phyloP scores from a whole-genome alignment of 2,113 vertebrate genomes.

The Scomber japonicus region DNA sequence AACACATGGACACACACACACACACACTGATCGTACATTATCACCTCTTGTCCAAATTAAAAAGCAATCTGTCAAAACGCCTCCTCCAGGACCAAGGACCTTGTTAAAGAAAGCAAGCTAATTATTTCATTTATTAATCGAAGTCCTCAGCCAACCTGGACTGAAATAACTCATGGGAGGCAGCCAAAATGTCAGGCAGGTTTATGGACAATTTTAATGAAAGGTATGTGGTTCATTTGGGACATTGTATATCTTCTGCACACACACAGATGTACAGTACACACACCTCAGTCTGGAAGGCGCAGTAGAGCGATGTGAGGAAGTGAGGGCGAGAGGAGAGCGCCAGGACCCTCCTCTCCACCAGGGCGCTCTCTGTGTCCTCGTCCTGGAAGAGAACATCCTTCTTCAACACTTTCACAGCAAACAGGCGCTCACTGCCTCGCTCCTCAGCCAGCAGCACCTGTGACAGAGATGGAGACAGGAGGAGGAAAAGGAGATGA shows the following conservation, averaged over 20 bases:
- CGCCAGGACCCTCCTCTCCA: slow-evolving; percentile 91
- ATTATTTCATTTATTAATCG: slow-evolving; percentile 72
- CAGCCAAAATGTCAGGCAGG: slow-evolving; percentile 48
- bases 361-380: slow-evolving; percentile 94
- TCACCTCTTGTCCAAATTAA: slow-evolving; percentile 58
- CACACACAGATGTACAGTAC: not conserved
- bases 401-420: slow-evolving; percentile 94
- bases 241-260: not conserved
- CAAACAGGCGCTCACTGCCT: slow-evolving; percentile 89
- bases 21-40: slow-evolving; percentile 23
- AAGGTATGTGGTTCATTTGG: slow-evolving; percentile 41
- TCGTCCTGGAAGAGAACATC: slow-evolving; percentile 95
- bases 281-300: slow-evolving; percentile 92
- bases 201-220: slow-evolving; percentile 62
- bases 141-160: slow-evolving; percentile 57
- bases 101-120: slow-evolving; percentile 70
- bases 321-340: slow-evolving; percentile 90
- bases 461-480: slow-evolving; percentile 63
- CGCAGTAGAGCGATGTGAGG: slow-evolving; percentile 91
- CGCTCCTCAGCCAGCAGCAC: slow-evolving; percentile 93
- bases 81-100: slow-evolving; percentile 67
- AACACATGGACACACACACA: slow-evolving; percentile 21
- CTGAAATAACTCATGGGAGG: slow-evolving; percentile 54
- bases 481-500: not conserved
- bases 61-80: slow-evolving; percentile 71